Percentiles rank a stretch among this genome's conserved stretches.
Evolutionary conservation across 1,140 invertebrate genomes (phyloP).

Genomic region (Drosophila kurseongensis): DNA sequence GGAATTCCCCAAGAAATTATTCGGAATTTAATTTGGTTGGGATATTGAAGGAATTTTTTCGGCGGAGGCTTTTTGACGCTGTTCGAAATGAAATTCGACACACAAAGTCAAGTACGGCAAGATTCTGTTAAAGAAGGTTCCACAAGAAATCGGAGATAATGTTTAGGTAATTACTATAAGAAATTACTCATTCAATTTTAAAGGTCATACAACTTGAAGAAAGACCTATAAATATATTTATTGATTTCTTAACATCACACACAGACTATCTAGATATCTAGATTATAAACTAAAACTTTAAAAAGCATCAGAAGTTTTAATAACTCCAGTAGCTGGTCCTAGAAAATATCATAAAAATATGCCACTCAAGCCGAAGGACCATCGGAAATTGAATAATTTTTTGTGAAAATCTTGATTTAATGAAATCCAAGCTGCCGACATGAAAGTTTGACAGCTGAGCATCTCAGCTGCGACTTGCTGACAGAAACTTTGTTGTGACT

Average conservation of each 20-base stretch:
- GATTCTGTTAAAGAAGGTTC: too few relatives aligned
- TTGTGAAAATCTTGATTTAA: conserved; percentile 27
- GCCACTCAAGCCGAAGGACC: background rate
- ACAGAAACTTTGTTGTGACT: conserved; percentile 36
- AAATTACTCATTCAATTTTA: too few relatives aligned
- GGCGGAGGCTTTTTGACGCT: background rate
- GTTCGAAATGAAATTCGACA: background rate
- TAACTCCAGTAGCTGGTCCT: background rate
- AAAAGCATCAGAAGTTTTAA: background rate
- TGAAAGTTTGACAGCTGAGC: conserved; percentile 26
- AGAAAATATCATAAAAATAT: conserved; percentile 2
- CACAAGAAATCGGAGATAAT: too few relatives aligned
- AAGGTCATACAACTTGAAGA: too few relatives aligned
- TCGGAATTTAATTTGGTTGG: conserved; percentile 18
- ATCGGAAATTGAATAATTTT: conserved; percentile 28
- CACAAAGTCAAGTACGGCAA: background rate
- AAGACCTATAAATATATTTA: too few relatives aligned
- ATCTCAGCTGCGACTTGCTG: conserved; percentile 25
- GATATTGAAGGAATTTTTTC: background rate
- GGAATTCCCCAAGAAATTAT: conserved; percentile 4
- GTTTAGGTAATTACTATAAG: too few relatives aligned
- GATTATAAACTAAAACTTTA: too few relatives aligned
- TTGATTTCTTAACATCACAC: too few relatives aligned
- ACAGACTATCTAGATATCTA: too few relatives aligned
- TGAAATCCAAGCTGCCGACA: conserved; percentile 28